Evolutionary conservation across 2,888 invertebrate genomes (phyloP).

Genomic region (Drosophila rellima): DNA sequence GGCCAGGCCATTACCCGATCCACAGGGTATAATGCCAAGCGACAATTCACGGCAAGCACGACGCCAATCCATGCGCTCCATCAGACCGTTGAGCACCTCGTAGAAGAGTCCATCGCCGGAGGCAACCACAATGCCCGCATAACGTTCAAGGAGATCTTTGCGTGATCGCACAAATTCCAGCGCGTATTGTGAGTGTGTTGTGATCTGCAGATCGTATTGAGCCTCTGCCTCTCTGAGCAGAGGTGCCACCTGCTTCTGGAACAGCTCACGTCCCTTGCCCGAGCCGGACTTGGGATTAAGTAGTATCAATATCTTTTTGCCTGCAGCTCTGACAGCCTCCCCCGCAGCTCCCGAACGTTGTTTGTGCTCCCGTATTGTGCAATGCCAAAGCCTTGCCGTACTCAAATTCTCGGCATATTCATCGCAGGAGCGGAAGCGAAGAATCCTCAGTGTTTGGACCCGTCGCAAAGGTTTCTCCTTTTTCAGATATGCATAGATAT

Average conservation of each 20-base stretch:
- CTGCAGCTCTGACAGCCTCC: background rate
- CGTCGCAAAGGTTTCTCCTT: slow-evolving; percentile 90
- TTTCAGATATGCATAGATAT: slow-evolving; percentile 93
- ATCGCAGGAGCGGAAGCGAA: slow-evolving; percentile 93
- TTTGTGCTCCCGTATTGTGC: slow-evolving; percentile 90
- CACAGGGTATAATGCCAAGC: slow-evolving; percentile 96
- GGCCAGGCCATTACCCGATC: slow-evolving; percentile 98
- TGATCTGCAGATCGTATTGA: slow-evolving; percentile 94
- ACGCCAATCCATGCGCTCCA: slow-evolving; percentile 95
- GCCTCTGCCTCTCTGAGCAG: slow-evolving; percentile 95
- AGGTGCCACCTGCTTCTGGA: slow-evolving; percentile 93
- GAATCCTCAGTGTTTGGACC: slow-evolving; percentile 92
- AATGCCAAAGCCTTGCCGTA: slow-evolving; percentile 93
- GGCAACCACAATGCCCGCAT: slow-evolving; percentile 90
- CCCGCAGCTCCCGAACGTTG: slow-evolving; percentile 8
- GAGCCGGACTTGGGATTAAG: slow-evolving; percentile 98
- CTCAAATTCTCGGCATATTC: slow-evolving; percentile 93
- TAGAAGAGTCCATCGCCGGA: slow-evolving; percentile 94
- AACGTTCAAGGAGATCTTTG: slow-evolving; percentile 87
- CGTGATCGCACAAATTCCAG: slow-evolving; percentile 90
- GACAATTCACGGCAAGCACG: slow-evolving; percentile 91
- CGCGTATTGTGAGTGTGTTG: slow-evolving; percentile 94
- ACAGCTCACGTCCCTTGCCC: slow-evolving; percentile 94
- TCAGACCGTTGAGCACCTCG: slow-evolving; percentile 95
- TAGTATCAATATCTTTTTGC: slow-evolving; percentile 89